Evolutionary conservation across 2,113 vertebrate species (phyloP).

Genomic region (Tupaia chinensis): DNA sequence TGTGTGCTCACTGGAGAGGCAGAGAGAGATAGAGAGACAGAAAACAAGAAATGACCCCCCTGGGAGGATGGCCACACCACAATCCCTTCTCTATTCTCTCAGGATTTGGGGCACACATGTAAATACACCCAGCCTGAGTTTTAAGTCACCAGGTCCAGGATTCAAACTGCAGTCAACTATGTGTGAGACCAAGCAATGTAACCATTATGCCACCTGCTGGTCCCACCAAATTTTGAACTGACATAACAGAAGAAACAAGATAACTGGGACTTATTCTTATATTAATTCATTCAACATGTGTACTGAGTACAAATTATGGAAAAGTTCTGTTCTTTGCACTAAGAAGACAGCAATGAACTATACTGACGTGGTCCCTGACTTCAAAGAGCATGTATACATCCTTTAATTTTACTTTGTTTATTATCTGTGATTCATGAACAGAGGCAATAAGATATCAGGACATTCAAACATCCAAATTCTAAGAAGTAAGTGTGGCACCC

Average conservation of each 20-base stretch:
- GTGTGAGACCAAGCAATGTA: too few species aligned
- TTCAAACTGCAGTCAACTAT: too few species aligned
- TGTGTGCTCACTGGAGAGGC: too few species aligned
- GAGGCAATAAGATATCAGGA: not conserved
- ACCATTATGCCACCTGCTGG: too few species aligned
- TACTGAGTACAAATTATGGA: not conserved
- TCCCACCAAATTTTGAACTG: not conserved
- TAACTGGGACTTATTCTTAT: not conserved
- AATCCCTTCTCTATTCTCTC: too few species aligned
- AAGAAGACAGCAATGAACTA: not conserved
- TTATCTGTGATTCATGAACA: not conserved
- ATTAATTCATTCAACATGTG: not conserved
- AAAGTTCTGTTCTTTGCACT: not conserved
- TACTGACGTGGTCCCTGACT: not conserved
- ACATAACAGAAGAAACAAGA: not conserved
- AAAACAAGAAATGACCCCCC: too few species aligned
- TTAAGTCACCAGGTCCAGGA: too few species aligned
- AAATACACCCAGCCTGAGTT: too few species aligned
- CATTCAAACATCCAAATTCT: not conserved
- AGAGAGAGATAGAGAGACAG: too few species aligned
- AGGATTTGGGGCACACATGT: too few species aligned
- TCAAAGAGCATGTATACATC: not conserved
- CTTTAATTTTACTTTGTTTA: not conserved
- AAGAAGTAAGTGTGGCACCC: not conserved
- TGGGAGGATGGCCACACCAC: too few species aligned